Conservation (phyloP, 2,113 vertebrate genomes). For the Syrmaticus mikado region DNA sequence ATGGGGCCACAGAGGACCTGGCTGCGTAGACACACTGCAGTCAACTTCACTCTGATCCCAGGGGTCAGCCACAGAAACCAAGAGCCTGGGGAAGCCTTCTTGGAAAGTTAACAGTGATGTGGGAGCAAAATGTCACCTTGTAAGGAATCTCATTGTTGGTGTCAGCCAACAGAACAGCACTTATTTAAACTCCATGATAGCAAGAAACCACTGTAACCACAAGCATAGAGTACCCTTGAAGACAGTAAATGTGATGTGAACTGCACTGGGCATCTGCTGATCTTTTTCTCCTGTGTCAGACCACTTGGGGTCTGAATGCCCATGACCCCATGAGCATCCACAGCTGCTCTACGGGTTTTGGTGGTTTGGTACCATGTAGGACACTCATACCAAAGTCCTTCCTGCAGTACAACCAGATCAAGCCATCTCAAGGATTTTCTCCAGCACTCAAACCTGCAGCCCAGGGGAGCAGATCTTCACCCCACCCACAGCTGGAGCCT, state of each 20-base stretch:
- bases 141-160: not conserved
- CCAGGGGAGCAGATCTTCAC: not conserved
- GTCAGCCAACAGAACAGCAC: not conserved
- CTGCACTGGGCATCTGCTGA: not conserved
- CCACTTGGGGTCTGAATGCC: not conserved
- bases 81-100: not conserved
- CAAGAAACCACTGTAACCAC: not conserved
- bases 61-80: not conserved
- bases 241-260: not conserved
- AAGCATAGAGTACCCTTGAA: not conserved
- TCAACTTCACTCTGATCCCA: not conserved
- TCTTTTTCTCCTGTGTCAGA: not conserved
- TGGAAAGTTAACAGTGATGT: not conserved
- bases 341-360: not conserved
- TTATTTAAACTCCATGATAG: not conserved
- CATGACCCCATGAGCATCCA: not conserved
- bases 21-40: accelerated
- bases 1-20: not conserved
- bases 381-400: not conserved
- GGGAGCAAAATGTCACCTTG: not conserved
- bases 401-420: not conserved
- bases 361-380: not conserved
- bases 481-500: not conserved
- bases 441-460: not conserved
- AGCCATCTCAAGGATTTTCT: too few relatives aligned